Conservation (phyloP, 1,140 invertebrate genomes). For the Aphidius ervi region DNA sequence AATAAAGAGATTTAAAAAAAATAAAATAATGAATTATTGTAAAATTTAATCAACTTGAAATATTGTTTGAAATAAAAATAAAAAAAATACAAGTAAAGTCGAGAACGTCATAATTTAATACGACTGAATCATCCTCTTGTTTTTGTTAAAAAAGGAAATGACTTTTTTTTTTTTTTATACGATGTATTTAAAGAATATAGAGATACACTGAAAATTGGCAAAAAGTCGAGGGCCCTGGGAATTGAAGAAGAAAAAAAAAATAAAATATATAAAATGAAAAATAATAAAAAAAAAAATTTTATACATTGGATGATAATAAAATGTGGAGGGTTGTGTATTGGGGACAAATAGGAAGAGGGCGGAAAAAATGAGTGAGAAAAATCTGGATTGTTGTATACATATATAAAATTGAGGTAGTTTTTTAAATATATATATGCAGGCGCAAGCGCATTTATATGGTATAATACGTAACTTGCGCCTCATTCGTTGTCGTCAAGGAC, state of each 20-base stretch:
- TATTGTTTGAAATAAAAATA: too few species aligned
- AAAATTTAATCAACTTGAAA: too few species aligned
- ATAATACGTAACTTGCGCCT: conserved; percentile 15
- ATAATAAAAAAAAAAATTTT: too few species aligned
- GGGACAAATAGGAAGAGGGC: conserved; percentile 26
- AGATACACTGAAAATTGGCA: not conserved
- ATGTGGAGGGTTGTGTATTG: conserved; percentile 10
- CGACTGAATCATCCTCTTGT: too few species aligned
- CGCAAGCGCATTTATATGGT: conserved; percentile 11
- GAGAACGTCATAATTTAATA: too few species aligned
- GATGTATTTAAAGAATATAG: too few species aligned
- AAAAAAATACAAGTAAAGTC: too few species aligned
- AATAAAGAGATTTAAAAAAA: too few species aligned
- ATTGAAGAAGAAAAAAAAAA: conserved; percentile 27
- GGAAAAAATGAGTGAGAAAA: conserved; percentile 14
- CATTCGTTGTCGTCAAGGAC: conserved; percentile 25
- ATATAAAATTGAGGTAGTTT: not conserved
- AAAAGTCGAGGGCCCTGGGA: conserved; percentile 7
- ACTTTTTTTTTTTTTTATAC: too few species aligned
- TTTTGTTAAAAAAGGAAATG: too few species aligned
- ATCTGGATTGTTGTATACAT: not conserved
- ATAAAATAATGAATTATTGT: too few species aligned
- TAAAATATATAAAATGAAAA: conserved; percentile 12
- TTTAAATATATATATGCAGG: not conserved
- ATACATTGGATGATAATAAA: conserved; percentile 28